Base-by-base conservation (phyloP, 2,888 invertebrate species). In the Thumatha senex region DNA sequence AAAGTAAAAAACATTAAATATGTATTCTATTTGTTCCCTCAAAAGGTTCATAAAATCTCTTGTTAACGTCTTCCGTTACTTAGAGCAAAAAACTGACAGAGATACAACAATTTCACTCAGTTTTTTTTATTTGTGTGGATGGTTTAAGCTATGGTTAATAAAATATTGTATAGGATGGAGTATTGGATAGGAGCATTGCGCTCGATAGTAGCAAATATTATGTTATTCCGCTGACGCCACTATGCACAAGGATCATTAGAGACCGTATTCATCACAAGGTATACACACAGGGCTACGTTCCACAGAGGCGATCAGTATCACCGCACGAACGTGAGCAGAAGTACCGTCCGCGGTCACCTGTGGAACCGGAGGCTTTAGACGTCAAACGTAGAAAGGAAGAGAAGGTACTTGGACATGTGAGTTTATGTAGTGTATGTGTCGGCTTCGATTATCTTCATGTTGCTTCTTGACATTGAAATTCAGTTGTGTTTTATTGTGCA, bases 351-450 rank as follows among this genome's bases (percentile, higher is more conserved):
- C 93, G 96, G 63, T 96, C 96, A 45, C 96, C 96, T 31, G 93
- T 94, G 61, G 95, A 95, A 76, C 93, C 94, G 31, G 96, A 96
- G 78, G 86, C 93, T 4, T 91, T 93, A 61, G 95, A 96, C 74
- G 92, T 92, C 48, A 96, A 96, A 80, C 94, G 95, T 66, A 92
- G 96, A 80, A 96, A 96, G 87, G 95, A 95, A 92, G 96, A 96
- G 91, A 97, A 97, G 86, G 96, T 96, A 93, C 93, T 95, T 81
- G 94, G 94, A 76, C 96, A 96, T 93, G 96, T 96, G 93, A 95
- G 96, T 96, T 80, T 87, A 78, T 87, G 82, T 83, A 87, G 86
- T 86, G 86, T 87, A 87, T 86, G 87, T 86, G 86, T 82, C 80
- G 66, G 79, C 74, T 75, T 76, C 64, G 62, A 58, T 57, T 67